phyloP scores from a whole-genome alignment of 2,888 invertebrate genomes.

The Dexiosoma caninum region DNA sequence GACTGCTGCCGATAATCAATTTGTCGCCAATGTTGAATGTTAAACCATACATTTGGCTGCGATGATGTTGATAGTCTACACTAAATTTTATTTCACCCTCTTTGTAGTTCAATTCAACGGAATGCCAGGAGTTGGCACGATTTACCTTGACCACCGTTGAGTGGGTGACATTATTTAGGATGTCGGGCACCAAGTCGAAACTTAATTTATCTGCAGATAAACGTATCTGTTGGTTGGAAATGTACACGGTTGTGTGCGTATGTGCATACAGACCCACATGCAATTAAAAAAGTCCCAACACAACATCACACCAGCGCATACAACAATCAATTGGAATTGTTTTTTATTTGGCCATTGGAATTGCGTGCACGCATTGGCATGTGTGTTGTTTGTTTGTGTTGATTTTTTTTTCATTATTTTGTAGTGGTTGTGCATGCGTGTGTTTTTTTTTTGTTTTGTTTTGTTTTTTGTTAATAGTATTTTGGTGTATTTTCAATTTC shows the following conservation, averaged over 20 bases:
- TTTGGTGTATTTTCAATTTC: conserved; percentile 65
- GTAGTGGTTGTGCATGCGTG: conserved; percentile 2
- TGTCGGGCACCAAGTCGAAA: conserved; percentile 87
- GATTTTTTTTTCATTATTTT: conserved; percentile 22
- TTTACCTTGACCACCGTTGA: conserved; percentile 90
- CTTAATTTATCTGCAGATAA: conserved; percentile 91
- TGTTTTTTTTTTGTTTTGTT: too few species aligned
- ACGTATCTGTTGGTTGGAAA: conserved; percentile 80
- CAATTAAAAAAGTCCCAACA: background rate
- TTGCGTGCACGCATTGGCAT: conserved; percentile 65
- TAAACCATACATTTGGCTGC: conserved; percentile 83
- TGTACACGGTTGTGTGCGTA: too few species aligned
- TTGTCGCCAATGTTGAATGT: conserved; percentile 84
- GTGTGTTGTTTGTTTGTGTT: conserved; percentile 16
- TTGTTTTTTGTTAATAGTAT: conserved; percentile 57
- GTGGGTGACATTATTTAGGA: conserved; percentile 86
- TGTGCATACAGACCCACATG: background rate
- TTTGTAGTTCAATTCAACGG: conserved; percentile 87
- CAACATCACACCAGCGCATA: background rate
- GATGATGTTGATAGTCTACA: conserved; percentile 87
- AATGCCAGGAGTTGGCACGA: conserved; percentile 89
- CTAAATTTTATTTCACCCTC: conserved; percentile 86
- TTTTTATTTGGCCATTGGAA: conserved; percentile 52
- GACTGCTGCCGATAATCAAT: conserved; percentile 88
- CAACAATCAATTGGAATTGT: conserved; percentile 23